These are phyloP conservation scores for Camelus bactrianus DNA, from an alignment of 2,113 vertebrate species.

Conservation along the genomic window DNA sequence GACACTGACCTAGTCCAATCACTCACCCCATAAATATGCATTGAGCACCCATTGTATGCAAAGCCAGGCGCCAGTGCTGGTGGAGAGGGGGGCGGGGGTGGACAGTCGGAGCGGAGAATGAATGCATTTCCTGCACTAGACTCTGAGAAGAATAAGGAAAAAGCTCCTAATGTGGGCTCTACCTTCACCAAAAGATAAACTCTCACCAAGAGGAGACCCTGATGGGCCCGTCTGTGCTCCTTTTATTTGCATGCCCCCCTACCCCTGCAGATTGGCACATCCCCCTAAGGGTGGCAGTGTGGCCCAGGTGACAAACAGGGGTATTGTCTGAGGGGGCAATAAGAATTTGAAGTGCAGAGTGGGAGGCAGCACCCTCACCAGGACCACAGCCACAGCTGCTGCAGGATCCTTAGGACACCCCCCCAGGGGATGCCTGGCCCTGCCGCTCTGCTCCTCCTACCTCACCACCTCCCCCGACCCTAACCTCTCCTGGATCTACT, in stretches of 20 bases:
- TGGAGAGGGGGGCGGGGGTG: background rate
- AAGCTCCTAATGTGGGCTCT: background rate
- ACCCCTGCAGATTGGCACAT: accelerated
- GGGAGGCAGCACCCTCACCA: accelerated
- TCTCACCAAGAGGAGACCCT: background rate
- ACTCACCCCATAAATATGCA: background rate
- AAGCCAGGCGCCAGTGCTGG: background rate
- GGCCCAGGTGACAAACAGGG: background rate
- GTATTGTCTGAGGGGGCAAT: accelerated
- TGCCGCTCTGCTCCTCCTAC: accelerated
- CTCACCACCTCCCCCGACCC: background rate
- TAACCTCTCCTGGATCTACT: background rate
- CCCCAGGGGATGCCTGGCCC: background rate
- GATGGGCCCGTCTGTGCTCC: background rate
- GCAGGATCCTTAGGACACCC: background rate
- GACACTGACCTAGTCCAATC: background rate
- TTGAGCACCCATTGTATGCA: background rate
- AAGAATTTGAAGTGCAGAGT: background rate
- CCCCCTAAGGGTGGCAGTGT: background rate
- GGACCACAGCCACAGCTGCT: accelerated
- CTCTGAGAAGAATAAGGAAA: background rate
- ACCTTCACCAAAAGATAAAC: background rate
- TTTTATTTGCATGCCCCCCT: accelerated
- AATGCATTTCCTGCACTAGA: background rate
- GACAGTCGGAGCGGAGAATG: background rate